These are phyloP conservation scores for Drosophila basisetae DNA, from an alignment of 2,888 invertebrate species.

Conservation along the genomic window DNA sequence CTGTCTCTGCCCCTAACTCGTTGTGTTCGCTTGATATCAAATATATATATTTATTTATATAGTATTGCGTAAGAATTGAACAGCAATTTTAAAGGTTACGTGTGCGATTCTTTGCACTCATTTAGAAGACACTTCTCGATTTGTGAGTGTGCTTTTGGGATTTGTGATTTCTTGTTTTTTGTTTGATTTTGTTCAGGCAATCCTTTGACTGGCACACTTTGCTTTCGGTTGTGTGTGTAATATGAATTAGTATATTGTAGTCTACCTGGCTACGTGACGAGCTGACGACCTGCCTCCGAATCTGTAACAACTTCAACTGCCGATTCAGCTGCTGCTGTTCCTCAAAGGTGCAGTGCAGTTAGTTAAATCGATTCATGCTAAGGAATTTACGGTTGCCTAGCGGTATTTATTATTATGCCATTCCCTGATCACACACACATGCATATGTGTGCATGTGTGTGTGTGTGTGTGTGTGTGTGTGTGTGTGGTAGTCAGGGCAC, in stretches of 20 bases:
- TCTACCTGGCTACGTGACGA: constrained; percentile 22
- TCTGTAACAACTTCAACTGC: constrained; percentile 56
- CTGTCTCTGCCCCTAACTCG: neutral
- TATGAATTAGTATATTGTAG: constrained; percentile 13
- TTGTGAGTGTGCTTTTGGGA: constrained; percentile 1
- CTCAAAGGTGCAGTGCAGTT: constrained; percentile 32
- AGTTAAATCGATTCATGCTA: constrained; percentile 81
- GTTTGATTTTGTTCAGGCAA: constrained; percentile 11
- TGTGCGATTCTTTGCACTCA: constrained; percentile 19
- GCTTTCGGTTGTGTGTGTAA: constrained; percentile 14
- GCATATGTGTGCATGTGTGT: neutral
- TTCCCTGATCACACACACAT: constrained; percentile 11
- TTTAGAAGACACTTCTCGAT: constrained; percentile 3
- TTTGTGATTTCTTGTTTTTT: neutral
- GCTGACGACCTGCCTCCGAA: constrained; percentile 43
- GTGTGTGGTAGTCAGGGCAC: constrained; percentile 35
- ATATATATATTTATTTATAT: constrained; percentile 9
- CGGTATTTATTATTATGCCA: constrained; percentile 77
- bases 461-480: neutral
- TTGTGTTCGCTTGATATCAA: neutral
- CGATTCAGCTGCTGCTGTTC: constrained; percentile 32
- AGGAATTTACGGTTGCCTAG: constrained; percentile 79
- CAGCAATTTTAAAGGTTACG: neutral
- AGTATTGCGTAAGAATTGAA: constrained; percentile 56
- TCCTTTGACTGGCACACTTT: constrained; percentile 53